Base-by-base conservation (phyloP, 2,888 invertebrate species). In the Fragum fragum region DNA sequence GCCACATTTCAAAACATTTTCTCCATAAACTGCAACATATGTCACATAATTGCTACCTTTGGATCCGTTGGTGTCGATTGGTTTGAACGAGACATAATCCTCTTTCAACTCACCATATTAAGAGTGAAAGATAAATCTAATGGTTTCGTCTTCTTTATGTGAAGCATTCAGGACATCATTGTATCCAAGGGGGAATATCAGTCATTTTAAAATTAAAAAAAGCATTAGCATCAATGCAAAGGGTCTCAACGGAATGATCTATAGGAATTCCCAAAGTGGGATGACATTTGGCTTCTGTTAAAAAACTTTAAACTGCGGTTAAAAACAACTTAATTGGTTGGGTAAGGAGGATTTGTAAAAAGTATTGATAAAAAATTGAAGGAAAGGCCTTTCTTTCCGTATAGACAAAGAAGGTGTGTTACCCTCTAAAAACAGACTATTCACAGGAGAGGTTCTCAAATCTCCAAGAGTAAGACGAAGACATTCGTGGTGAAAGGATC, bases 401-500 rank as follows among this genome's bases (percentile, higher is more conserved):
- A 53, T 26, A 28, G 18, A 16, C n/a, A 76, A 36, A 0, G 76
- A 76, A n/a, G 55, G 77, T 57, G 73, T 73, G 55, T 71, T 52
- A 3, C 77, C 77, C 23, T 76, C 78, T 2, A 76, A 79, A 42
- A 75, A 78, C n/a, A 84, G 59, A 69, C 84, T 79, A 0, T 77
- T 29, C 14, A 71, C 75, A 14, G 77, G 81, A 32, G 83, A 83
- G 14, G 79, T 79, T 23, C 79, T 18, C 28, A 80, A 81, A 16
- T 79, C 81, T 39, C 76, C 76, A 2, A 81, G 52, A 26, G 70
- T 61, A 16, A 81, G 69, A 47, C 81, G 72, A 0, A 83, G 42
- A n/a, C 77, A 81, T 66, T 84, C 79, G 28, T 85, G 14, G 21
- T 87, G 86, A 14, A 85, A 28, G 82, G 39, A 53, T 87, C 73